phyloP scores from a whole-genome alignment of 2,797 vertebrate species.

The Yasuhikotakia modesta region DNA sequence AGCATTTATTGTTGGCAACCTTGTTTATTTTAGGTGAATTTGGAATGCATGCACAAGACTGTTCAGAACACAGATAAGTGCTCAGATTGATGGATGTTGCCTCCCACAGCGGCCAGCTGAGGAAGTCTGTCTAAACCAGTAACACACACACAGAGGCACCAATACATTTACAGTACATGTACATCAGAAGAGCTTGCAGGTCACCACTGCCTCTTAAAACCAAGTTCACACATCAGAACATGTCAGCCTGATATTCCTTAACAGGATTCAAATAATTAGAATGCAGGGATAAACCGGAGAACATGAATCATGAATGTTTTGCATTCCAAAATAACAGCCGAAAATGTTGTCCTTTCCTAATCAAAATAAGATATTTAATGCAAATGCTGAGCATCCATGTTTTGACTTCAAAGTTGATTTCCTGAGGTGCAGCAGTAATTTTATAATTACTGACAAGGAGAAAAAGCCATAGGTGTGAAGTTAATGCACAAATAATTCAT shows the following conservation, averaged over 20 bases:
- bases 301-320: constrained; percentile 1
- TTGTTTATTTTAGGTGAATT: constrained; percentile 71
- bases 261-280: constrained; percentile 17
- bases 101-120: constrained; percentile 52
- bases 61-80: constrained; percentile 72
- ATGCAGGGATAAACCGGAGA: neutral
- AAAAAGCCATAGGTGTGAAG: constrained; percentile 19
- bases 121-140: constrained; percentile 62
- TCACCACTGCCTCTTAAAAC: constrained; percentile 44
- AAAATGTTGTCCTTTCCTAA: neutral
- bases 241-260: constrained; percentile 21
- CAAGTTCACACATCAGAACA: constrained; percentile 33
- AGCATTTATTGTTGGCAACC: constrained; percentile 60
- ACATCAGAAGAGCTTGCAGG: constrained; percentile 72
- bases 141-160: constrained; percentile 72
- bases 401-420: constrained; percentile 38
- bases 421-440: constrained; percentile 49
- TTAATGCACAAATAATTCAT: constrained; percentile 16
- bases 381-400: constrained; percentile 29
- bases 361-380: constrained; percentile 26
- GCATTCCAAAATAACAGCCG: constrained; percentile 6
- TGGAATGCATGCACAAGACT: constrained; percentile 84
- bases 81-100: constrained; percentile 37
- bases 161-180: constrained; percentile 79
- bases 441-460: constrained; percentile 19